A percentile compares a stretch with the other conserved stretches of the same genome.
Evolutionary conservation across 2,888 invertebrate species (phyloP).

Genomic region (Drosophila nr. medialis): DNA sequence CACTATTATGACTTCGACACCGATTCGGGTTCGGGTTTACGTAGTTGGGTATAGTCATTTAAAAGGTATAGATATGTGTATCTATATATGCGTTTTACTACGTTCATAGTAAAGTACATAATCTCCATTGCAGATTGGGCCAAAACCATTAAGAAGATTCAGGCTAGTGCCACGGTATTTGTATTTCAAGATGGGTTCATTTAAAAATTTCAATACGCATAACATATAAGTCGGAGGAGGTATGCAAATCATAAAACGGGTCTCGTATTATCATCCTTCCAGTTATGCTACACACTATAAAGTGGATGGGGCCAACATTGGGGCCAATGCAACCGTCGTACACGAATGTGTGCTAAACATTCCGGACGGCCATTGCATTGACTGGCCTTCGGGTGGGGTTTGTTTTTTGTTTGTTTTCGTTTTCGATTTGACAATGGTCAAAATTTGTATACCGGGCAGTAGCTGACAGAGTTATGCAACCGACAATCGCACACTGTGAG

Average conservation of each 20-base stretch:
- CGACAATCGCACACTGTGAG: constrained; percentile 73
- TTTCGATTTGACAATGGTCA: constrained; percentile 46
- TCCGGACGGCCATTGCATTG: constrained; percentile 79
- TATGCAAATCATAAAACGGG: constrained; percentile 51
- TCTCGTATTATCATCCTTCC: constrained; percentile 23
- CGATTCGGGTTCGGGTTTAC: constrained; percentile 11
- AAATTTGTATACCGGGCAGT: constrained; percentile 76
- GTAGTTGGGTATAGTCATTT: constrained; percentile 17
- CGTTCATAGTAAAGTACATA: constrained; percentile 85
- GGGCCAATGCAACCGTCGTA: constrained; percentile 78
- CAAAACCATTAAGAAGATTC: constrained; percentile 85
- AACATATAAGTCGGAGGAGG: constrained; percentile 33
- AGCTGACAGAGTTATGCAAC: constrained; percentile 84
- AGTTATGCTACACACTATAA: constrained; percentile 58
- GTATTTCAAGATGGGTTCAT: constrained; percentile 30
- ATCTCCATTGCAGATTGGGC: constrained; percentile 85
- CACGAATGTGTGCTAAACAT: constrained; percentile 74
- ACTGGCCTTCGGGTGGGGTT: constrained; percentile 41
- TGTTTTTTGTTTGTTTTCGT: constrained; percentile 3
- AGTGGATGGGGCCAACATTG: constrained; percentile 24
- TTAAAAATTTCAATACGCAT: constrained; percentile 50
- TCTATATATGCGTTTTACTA: constrained; percentile 74
- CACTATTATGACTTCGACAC: constrained; percentile 8
- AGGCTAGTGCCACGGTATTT: constrained; percentile 81
- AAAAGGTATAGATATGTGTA: constrained; percentile 17